A percentile compares a stretch with the other conserved stretches of the same genome.
phyloP scores from a whole-genome alignment of 2,113 vertebrate genomes.

The Hippocampus mohnikei region DNA sequence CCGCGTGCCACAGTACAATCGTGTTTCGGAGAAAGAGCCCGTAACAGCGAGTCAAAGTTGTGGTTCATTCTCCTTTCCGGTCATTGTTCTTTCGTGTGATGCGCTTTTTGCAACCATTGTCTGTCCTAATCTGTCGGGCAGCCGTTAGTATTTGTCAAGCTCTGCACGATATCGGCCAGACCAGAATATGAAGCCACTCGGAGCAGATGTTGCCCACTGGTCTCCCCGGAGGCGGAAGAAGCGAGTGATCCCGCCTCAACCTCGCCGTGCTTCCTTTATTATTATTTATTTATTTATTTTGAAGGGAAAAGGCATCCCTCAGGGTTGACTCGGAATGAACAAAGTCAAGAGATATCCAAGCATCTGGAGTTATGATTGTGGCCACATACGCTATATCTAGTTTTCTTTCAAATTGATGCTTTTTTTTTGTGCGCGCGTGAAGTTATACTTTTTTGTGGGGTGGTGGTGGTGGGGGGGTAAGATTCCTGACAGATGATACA shows the following conservation, averaged over 20 bases:
- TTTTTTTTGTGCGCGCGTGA: not conserved
- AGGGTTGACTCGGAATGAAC: not conserved
- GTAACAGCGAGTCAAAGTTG: not conserved
- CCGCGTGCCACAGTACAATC: not conserved
- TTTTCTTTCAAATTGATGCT: not conserved
- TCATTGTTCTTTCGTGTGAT: not conserved
- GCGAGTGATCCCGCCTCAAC: slow-evolving; percentile 12
- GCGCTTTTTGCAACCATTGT: not conserved
- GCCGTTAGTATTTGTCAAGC: slow-evolving; percentile 24
- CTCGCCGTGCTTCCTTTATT: not conserved
- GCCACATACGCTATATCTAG: too few relatives aligned
- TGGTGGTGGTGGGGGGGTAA: fast-evolving
- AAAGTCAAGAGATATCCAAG: not conserved
- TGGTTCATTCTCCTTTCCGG: not conserved
- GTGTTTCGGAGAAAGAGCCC: not conserved
- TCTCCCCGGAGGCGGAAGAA: slow-evolving; percentile 28
- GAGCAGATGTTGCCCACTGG: slow-evolving; percentile 28
- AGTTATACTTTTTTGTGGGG: not conserved
- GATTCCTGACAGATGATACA: not conserved
- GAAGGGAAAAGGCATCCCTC: not conserved
- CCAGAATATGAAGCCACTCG: slow-evolving; percentile 30
- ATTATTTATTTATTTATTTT: not conserved
- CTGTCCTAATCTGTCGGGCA: slow-evolving; percentile 30
- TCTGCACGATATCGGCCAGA: slow-evolving; percentile 9
- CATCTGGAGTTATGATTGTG: not conserved